Base-by-base conservation (phyloP, 2,797 vertebrate genomes). In the Labroides dimidiatus region DNA sequence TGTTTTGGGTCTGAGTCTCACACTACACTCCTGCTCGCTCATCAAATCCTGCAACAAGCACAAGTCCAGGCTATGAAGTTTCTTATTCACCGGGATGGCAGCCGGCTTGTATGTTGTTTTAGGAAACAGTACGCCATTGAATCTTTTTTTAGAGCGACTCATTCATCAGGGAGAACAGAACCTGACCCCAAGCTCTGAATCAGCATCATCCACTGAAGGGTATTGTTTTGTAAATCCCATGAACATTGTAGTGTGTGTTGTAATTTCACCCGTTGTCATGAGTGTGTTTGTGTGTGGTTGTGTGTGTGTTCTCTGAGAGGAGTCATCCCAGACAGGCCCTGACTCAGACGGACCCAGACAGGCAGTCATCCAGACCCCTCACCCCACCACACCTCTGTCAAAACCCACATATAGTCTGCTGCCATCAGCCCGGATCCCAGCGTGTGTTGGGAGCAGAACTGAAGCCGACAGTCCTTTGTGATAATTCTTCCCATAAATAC, bases 321-420 rank as follows among this genome's bases (percentile, higher is more conserved):
- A 89, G 87, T 92, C 87, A 89, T 82, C 63, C 56, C 75, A 88
- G 84, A 85, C 81, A 49, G 42, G 59, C 59, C 80, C 77, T 91
- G 91, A 93, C 77, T 92, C 89, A 93, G 70, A 69, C 68, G 76
- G 30, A 33, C 30, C 58, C 73, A 62, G 76, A 68, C 51, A 58
- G 75, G 53, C 69, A 72, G 72, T 60, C 63, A 30, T 69, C 77
- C 61, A 20, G 75, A 76, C 72, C 76, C 71, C 47, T 44, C 17
- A 27, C 41, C 48, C 64, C 44, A 19, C 77, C 83, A 81, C 75
- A 69, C 74, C 79, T 85, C 70, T 58, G 64, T 77, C 78, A 80
- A 81, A 84, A 82, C 78, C 80, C 62, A 69, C 64, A 33, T 23
- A 49, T 49, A 72, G 66, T 72, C 59, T 50, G 27, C 51, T n/a